These are phyloP conservation scores for Heliconius himera DNA, from an alignment of 1,140 invertebrate genomes.

Conservation along the genomic window DNA sequence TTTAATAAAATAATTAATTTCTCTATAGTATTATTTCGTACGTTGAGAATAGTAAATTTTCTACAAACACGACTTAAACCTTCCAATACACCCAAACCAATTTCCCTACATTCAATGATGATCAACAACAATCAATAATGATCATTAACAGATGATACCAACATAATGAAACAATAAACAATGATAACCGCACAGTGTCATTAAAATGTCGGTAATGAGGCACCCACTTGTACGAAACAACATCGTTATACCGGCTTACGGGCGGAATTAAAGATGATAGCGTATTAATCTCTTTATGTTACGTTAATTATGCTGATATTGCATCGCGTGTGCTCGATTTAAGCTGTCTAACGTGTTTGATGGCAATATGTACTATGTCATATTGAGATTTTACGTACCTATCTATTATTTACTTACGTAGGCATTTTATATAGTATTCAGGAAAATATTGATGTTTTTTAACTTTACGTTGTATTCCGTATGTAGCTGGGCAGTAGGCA, in stretches of 20 bases:
- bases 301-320: constrained; percentile 10
- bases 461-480: too few species aligned
- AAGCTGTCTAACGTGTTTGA: background rate
- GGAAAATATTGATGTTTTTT: too few species aligned
- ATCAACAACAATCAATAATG: background rate
- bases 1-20: too few species aligned
- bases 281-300: constrained; percentile 13
- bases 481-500: too few species aligned
- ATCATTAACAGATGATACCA: background rate
- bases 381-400: background rate
- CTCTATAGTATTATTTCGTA: too few species aligned
- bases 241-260: constrained; percentile 1
- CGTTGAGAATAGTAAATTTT: too few species aligned
- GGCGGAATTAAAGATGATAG: constrained; percentile 7
- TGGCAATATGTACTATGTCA: background rate
- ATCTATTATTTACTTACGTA: too few species aligned
- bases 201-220: background rate
- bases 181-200: background rate
- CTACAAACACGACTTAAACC: background rate
- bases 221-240: background rate
- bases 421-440: too few species aligned
- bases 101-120: background rate
- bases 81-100: background rate
- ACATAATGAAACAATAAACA: background rate
- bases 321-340: constrained; percentile 1